These are phyloP conservation scores for Cebidichthys violaceus DNA, from an alignment of 2,113 vertebrate genomes.

Conservation along the genomic window DNA sequence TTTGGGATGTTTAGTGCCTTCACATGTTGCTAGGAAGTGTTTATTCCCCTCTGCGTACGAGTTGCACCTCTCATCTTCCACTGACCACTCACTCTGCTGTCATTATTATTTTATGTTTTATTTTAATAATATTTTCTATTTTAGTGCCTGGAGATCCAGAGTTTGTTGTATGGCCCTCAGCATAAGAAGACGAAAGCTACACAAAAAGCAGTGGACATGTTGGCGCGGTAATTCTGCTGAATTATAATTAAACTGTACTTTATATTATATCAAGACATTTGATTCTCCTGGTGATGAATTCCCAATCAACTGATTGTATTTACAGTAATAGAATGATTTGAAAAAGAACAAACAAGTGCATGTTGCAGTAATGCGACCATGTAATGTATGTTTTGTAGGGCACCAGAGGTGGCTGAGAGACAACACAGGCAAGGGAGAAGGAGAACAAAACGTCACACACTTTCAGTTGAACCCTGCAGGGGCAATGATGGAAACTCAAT, in stretches of 20 bases:
- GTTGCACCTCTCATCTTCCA: slow-evolving; percentile 57
- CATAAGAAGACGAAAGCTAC: slow-evolving; percentile 81
- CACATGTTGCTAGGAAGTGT: slow-evolving; percentile 68
- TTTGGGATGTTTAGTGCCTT: slow-evolving; percentile 75
- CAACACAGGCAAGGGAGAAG: slow-evolving; percentile 42
- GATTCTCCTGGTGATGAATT: not conserved
- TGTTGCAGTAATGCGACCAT: slow-evolving; percentile 31
- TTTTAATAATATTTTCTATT: slow-evolving; percentile 23
- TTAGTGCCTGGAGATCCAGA: slow-evolving; percentile 83
- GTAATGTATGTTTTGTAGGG: slow-evolving; percentile 58
- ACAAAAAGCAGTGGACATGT: slow-evolving; percentile 77
- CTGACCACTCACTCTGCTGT: slow-evolving; percentile 25
- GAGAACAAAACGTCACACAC: slow-evolving; percentile 63
- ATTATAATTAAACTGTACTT: not conserved
- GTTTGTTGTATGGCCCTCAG: slow-evolving; percentile 75
- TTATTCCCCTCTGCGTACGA: slow-evolving; percentile 51
- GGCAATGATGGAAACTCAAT: slow-evolving; percentile 32
- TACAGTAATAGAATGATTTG: not conserved
- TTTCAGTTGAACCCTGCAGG: slow-evolving; percentile 32
- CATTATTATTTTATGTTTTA: slow-evolving; percentile 2
- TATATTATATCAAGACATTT: not conserved
- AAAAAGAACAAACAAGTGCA: not conserved
- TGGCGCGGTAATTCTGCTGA: slow-evolving; percentile 78
- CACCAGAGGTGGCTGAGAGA: slow-evolving; percentile 63
- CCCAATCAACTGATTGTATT: not conserved